These are phyloP conservation scores for Ornithoptera alexandrae DNA, from an alignment of 2,888 invertebrate genomes.

Conservation along the genomic window DNA sequence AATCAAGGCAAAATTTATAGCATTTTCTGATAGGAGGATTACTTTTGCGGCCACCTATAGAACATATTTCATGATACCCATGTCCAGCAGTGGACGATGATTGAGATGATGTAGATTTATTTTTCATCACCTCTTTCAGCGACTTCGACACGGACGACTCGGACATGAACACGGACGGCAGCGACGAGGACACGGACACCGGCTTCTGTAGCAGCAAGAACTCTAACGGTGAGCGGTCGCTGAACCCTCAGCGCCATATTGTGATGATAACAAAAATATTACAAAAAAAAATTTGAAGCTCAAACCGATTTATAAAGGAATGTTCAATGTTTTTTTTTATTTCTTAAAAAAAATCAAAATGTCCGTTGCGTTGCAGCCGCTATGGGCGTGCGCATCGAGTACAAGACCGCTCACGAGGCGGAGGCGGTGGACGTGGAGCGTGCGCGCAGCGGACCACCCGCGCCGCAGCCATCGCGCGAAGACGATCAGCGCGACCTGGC, in stretches of 20 bases:
- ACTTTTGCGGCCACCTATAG: no score
- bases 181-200: slow-evolving; percentile 63
- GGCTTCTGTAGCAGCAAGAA: slow-evolving; percentile 58
- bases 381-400: slow-evolving; percentile 86
- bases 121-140: slow-evolving; percentile 43
- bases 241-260: no score
- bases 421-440: slow-evolving; percentile 87
- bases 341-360: no score
- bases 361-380: slow-evolving; percentile 45
- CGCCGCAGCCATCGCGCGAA: slow-evolving; percentile 46
- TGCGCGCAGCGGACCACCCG: slow-evolving; percentile 39
- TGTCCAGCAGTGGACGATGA: no score
- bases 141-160: slow-evolving; percentile 79
- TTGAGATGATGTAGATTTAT: no score
- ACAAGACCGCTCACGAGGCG: slow-evolving; percentile 90
- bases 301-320: no score
- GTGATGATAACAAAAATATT: no score
- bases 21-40: no score
- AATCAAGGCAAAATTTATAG: no score
- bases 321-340: no score
- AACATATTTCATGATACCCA: no score
- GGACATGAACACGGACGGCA: slow-evolving; percentile 66
- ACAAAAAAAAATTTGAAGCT: no score
- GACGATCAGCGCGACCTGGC: slow-evolving; percentile 47
- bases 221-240: slow-evolving; percentile 46